phyloP scores from a whole-genome alignment of 2,797 vertebrate genomes.

The Pteropus rufus region DNA sequence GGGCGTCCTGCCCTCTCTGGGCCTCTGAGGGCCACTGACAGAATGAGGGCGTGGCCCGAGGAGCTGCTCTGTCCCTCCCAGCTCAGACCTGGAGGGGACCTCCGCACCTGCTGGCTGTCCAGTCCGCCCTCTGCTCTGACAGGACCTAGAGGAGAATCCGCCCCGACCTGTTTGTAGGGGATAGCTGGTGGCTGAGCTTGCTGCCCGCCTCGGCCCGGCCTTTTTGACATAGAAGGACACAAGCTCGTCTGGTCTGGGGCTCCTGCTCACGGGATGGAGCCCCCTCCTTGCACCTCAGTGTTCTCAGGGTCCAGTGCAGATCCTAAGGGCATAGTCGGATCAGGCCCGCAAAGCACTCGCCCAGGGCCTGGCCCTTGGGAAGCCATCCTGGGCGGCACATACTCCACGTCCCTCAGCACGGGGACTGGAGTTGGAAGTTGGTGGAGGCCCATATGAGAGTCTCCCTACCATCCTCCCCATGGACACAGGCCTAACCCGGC shows the following conservation, averaged over 20 bases:
- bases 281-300: not conserved
- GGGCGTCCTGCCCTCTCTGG: not conserved
- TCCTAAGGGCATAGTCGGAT: not conserved
- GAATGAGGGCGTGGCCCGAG: not conserved
- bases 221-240: not conserved
- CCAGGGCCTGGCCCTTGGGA: not conserved
- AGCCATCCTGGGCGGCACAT: rapidly evolving
- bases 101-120: not conserved
- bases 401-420: not conserved
- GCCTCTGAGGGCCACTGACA: not conserved
- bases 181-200: rapidly evolving
- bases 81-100: not conserved
- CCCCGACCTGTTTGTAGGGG: not conserved
- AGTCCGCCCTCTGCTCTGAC: not conserved
- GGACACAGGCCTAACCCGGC: not conserved
- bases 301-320: not conserved
- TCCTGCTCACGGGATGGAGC: not conserved
- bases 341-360: not conserved
- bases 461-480: too few species aligned
- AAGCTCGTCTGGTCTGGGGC: not conserved
- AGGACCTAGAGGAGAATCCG: too few species aligned
- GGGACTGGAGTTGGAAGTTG: not conserved
- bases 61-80: not conserved
- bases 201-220: not conserved
- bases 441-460: not conserved